Evolutionary conservation across 1,140 invertebrate genomes (phyloP).

Genomic region (Drosophila sproati): DNA sequence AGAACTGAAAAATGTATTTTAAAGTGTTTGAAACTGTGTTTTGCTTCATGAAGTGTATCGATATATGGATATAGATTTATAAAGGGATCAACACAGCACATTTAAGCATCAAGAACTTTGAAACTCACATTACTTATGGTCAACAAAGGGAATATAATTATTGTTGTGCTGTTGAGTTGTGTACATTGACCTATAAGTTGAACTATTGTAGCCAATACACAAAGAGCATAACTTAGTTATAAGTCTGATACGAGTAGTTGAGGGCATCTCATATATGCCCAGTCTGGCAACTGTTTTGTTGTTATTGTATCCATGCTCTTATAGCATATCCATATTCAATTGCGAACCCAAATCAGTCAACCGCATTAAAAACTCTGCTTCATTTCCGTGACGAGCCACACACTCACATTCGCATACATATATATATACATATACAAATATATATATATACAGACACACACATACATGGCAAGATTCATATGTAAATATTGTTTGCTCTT

Average conservation of each 20-base stretch:
- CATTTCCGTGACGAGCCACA: slow-evolving; percentile 37
- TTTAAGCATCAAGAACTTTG: background rate
- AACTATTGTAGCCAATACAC: slow-evolving; percentile 13
- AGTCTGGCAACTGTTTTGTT: background rate
- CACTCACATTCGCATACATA: background rate
- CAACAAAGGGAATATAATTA: slow-evolving; percentile 20
- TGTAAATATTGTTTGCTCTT: slow-evolving; percentile 47
- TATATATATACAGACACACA: background rate
- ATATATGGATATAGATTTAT: background rate
- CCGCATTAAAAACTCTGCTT: slow-evolving; percentile 50
- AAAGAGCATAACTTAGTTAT: slow-evolving; percentile 21
- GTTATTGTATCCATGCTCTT: slow-evolving; percentile 1
- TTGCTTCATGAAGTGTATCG: background rate
- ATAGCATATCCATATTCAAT: slow-evolving; percentile 35
- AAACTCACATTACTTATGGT: background rate
- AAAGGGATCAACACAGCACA: no score
- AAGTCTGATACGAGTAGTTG: slow-evolving; percentile 17
- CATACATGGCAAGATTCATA: slow-evolving; percentile 17
- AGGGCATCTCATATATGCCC: background rate
- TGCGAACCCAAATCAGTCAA: slow-evolving; percentile 42
- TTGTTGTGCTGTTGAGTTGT: slow-evolving; percentile 1
- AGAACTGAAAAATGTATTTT: no score
- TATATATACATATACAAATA: background rate
- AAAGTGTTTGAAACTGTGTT: background rate
- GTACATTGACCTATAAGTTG: slow-evolving; percentile 7